Evolutionary conservation across 1,140 invertebrate genomes (phyloP).

Genomic region (Hydropsyche tenuis): DNA sequence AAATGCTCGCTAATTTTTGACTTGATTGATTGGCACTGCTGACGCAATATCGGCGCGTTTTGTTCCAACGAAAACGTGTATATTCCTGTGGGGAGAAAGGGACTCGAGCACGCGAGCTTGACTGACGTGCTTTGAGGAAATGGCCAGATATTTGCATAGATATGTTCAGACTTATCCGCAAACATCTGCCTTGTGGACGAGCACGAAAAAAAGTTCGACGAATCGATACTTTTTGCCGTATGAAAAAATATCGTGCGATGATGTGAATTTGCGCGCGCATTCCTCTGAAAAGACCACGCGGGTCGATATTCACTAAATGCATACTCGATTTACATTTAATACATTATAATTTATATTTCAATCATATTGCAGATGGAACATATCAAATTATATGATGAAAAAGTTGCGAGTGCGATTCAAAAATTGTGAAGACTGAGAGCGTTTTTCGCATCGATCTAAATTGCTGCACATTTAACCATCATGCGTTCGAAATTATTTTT

Average conservation of each 20-base stretch:
- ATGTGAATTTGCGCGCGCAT: background rate
- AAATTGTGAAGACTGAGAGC: too few species aligned
- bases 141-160: slow-evolving; percentile 44
- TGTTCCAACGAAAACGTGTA: slow-evolving; percentile 15
- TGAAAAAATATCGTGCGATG: background rate
- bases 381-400: too few species aligned
- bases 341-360: too few species aligned
- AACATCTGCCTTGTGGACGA: slow-evolving; percentile 7
- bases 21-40: slow-evolving; percentile 31
- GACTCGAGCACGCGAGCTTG: slow-evolving; percentile 26
- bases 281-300: background rate
- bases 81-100: slow-evolving; percentile 8
- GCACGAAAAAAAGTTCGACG: background rate
- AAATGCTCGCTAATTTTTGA: slow-evolving; percentile 5
- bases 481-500: background rate
- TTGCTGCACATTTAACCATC: background rate
- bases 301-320: too few species aligned
- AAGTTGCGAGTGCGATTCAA: too few species aligned
- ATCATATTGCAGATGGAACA: too few species aligned
- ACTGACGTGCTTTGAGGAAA: slow-evolving; percentile 40
- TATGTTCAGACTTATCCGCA: slow-evolving; percentile 34
- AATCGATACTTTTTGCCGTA: background rate
- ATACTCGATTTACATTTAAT: too few species aligned
- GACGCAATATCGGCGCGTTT: slow-evolving; percentile 37
- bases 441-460: background rate